Base-by-base conservation (phyloP, 2,797 vertebrate species). In the Hapalemur alaotrensis region DNA sequence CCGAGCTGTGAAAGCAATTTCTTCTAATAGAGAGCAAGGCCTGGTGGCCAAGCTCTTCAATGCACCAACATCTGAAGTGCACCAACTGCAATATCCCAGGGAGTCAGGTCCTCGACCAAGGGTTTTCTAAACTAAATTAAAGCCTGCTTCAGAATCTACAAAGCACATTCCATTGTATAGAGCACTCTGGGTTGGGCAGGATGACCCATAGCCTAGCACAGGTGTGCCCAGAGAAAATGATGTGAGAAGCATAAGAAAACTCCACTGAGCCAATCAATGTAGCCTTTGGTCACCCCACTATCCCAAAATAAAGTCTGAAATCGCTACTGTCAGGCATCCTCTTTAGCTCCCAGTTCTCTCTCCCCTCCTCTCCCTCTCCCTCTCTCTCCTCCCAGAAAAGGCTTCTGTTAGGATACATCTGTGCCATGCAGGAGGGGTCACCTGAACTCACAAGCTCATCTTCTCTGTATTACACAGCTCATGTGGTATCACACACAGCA, bases 1-100 rank as follows among this genome's bases (percentile, higher is more conserved):
- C 28, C n/a, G 80, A 30, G 72, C 35, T 69, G 17, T 48, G 46
- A 76, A 32, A 5, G 52, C 78, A 20, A 35, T 13, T 18, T 78
- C 28, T 72, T 69, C 79, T 15, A 28, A 5, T 48, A 30, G 57
- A 63, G 9, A 5, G 32, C n/a, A 41, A 94, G 59, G 7, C 7
- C 43, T 22, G 9, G 20, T 1, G 17, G 43, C 32, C 32, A 25
- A 2, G 32, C 5, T 25, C 38, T 41, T 46, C 25, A 30, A 17
- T 2, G 35, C 28, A n/a, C 2, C 5, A 28, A 35, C 0, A 17
- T 15, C 4, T 4, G 43, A 48, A 38, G 9, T 17, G 12, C 10
- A 15, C 23, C 25, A 43, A 13, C 3, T 54, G 35, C 25, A 75
- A 18, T 9, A 41, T 8, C 30, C 14, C 50, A 46, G 43, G 81